phyloP scores from a whole-genome alignment of 2,113 vertebrate genomes.

The Mus pahari region DNA sequence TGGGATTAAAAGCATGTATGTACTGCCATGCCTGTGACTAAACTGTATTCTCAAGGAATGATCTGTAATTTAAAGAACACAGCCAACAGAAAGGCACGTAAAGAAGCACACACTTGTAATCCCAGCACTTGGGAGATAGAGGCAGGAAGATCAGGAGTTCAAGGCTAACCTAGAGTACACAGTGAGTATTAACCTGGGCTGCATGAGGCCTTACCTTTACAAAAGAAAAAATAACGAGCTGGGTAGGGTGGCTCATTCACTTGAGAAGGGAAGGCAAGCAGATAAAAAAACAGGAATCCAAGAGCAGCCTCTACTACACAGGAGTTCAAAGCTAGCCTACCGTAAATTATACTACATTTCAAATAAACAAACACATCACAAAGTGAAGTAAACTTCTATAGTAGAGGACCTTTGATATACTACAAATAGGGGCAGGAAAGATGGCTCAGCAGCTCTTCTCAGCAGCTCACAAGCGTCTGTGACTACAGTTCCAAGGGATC shows the following conservation, averaged over 20 bases:
- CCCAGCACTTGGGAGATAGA: not conserved
- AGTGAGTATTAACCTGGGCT: not conserved
- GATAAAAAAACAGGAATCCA: not conserved
- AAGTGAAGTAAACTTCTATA: conserved; percentile 19
- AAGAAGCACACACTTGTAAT: not conserved
- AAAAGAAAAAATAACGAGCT: not conserved
- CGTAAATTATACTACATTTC: not conserved
- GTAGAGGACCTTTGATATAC: not conserved
- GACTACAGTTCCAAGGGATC: not conserved
- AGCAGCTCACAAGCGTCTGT: not conserved
- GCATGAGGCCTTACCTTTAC: not conserved
- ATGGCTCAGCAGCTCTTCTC: not conserved
- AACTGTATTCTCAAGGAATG: conserved; percentile 1
- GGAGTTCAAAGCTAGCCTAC: not conserved
- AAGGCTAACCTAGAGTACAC: not conserved
- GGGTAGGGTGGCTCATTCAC: not conserved
- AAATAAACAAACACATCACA: not conserved
- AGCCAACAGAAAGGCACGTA: not conserved
- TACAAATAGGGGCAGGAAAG: not conserved
- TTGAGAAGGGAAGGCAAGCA: not conserved
- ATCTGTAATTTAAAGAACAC: conserved; percentile 40
- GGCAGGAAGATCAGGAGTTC: not conserved
- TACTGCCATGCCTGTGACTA: not conserved
- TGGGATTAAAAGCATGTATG: not conserved
- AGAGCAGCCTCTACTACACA: not conserved